Base-by-base conservation (phyloP, 1,140 invertebrate species). In the Drosophila persimilis region DNA sequence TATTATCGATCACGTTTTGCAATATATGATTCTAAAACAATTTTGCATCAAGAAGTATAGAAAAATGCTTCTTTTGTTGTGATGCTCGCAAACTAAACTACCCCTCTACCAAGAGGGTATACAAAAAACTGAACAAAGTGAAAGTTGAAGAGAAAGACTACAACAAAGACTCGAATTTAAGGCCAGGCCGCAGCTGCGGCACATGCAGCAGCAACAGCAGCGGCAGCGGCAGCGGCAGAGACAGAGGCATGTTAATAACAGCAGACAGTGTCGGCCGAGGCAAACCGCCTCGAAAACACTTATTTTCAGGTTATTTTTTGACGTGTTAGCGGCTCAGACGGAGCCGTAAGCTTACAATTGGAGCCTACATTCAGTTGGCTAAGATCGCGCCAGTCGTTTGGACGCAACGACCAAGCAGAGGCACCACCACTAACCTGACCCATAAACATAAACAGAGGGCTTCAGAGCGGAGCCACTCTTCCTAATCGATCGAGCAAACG, bases 251-350 rank as follows among this genome's bases (percentile, higher is more conserved):
- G 66, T 70, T 70, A 70, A 70, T 70, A 69, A 69, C 66, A 69
- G 66, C 35, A 39, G 35, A 39, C 11, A 39, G 35, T 39, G 35
- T 39, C 35, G 35, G 35, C 3, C 35, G 35, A 39, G 35, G 35
- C 35, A 39, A 39, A 39, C 48, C 64, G 35, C 65, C 31, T 67
- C 17, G 65, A 47, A 55, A 51, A 51, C 60, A 41, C 50, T 73
- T 72, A 44, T 81, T 70, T 83, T 81, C 79, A 85, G 73, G 83
- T 88, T 85, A 80, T 81, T 86, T 80, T 39, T 74, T 72, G 70
- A 86, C 81, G 78, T 73, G 77, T 88, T 81, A 81, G 73, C 81
- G 57, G 58, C 73, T 85, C 13, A 44, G 57, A 41, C 66, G 41
- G 59, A 71, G 54, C 57, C 69, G 56, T 39, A 47, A 64, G 74